Base-by-base conservation (phyloP, 2,113 vertebrate genomes). In the Cyrtonyx montezumae region DNA sequence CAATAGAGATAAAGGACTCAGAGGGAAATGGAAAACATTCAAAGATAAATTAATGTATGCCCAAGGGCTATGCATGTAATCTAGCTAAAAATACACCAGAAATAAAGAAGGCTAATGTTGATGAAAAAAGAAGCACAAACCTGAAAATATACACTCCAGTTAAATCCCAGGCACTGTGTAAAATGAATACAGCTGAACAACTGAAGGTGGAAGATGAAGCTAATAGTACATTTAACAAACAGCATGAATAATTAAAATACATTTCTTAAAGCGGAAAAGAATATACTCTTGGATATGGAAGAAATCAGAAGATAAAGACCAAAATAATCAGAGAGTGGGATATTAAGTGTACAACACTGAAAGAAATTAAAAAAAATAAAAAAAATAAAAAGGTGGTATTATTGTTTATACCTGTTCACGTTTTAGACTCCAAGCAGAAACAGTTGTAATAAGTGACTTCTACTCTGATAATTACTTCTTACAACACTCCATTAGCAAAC, bases 1-100 rank as follows among this genome's bases (percentile, higher is more conserved):
- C 97, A 96, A 97, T 95, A 97, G 95, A 97, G 96, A 96, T 95
- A 97, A 96, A 95, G 96, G 96, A 97, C 95, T 97, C 96, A 96
- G 95, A 94, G 96, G 97, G 96, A 97, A 97, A 98, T 98, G 97
- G 96, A 97, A 97, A 98, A 95, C 96, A 97, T 96, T 96, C 96
- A 91, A 96, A 97, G 94, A 98, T 96, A 98, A 98, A 98, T 98
- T 98, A 97, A 97, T 95, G 92, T 95, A 96, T 97, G 94, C 97
- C 96, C 97, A 97, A 96, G 97, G 97, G 97, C 97, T 97, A 92
- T 95, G 76, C 96, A 95, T 96, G 96, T 94, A 98, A 97, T 98
- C 97, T 96, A 91, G 61, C 96, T 98, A 97, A 97, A 98, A 98
- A 97, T 98, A 97, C 56, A 94, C 91, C 78, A 93, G 94, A 92